Evolutionary conservation across 1,140 invertebrate genomes (phyloP).

Genomic region (Cotesia glomerata): DNA sequence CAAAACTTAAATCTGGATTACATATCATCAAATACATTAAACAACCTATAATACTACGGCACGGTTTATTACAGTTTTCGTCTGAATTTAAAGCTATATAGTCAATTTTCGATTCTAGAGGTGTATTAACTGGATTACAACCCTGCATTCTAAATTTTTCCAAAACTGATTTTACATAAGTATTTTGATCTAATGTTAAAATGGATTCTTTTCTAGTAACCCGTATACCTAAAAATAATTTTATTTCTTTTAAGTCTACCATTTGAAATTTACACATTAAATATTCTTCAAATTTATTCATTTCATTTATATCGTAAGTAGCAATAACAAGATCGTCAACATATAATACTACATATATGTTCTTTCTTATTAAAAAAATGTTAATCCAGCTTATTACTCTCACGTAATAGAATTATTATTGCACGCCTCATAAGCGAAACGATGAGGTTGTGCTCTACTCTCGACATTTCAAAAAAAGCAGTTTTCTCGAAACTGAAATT

Average conservation of each 20-base stretch:
- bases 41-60: constrained; percentile 23
- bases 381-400: no score
- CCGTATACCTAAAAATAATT: constrained; percentile 34
- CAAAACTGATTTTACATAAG: constrained; percentile 23
- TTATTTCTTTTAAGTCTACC: constrained; percentile 30
- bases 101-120: constrained; percentile 27
- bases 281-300: constrained; percentile 19
- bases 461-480: no score
- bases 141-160: constrained; percentile 31
- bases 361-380: not conserved
- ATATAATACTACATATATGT: constrained; percentile 38
- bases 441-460: no score
- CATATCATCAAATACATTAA: constrained; percentile 33
- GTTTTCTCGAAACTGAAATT: no score
- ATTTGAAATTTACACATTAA: constrained; percentile 25
- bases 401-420: no score
- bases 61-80: constrained; percentile 15
- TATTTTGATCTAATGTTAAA: constrained; percentile 20
- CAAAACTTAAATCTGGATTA: constrained; percentile 20
- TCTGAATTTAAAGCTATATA: constrained; percentile 19
- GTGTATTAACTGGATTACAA: constrained; percentile 21
- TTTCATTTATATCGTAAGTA: not conserved
- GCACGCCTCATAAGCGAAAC: no score
- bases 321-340: constrained; percentile 33
- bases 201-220: constrained; percentile 15